Base-by-base conservation (phyloP, 2,888 invertebrate species). In the Sturmia bella region DNA sequence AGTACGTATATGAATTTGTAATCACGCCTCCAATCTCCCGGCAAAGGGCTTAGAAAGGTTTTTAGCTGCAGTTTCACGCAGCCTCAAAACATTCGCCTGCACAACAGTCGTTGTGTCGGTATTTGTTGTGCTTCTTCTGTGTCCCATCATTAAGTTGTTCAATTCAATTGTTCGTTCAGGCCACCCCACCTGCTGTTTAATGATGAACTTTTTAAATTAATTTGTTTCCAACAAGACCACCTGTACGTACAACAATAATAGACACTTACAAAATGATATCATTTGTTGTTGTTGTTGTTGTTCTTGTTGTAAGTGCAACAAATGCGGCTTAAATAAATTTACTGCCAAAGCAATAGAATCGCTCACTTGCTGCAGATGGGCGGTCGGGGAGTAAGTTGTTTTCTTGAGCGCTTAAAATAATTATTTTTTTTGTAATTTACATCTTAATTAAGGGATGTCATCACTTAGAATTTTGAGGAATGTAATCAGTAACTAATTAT, bases 141-240 rank as follows among this genome's bases (percentile, higher is more conserved):
- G 3, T 43, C 21, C 43, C 66, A 41, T 50, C 59, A 70, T 77
- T 70, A 64, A 77, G 32, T 50, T 72, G 64, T 64, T 78, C 27
- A 41, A 19, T n/a, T n/a, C n/a, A n/a, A n/a, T n/a, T n/a, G n/a
- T n/a, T 32, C 12, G 63, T 13, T 48, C 19, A 17, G 9, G 27
- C 41, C 24, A 61, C 37, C 37, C 54, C 50, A 75, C 72, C 72
- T 76, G 80, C 66, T 72, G 72, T 24, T 59, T 66, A n/a, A 43
- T 48, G 24, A 12, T 27, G 12, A 59, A 50, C 17, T 54, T 64
- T 73, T 39, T 15, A 56, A 73, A 66, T 75, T 66, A 52, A 80
- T 72, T 72, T 76, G 59, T 70, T 72, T 68, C 13, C 32, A 68
- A 59, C 59, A 54, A 52, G 68, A 68, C 66, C 39, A 74, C 59